Evolutionary conservation across 2,797 vertebrate species (phyloP).

Genomic region (Peromyscus attwateri): DNA sequence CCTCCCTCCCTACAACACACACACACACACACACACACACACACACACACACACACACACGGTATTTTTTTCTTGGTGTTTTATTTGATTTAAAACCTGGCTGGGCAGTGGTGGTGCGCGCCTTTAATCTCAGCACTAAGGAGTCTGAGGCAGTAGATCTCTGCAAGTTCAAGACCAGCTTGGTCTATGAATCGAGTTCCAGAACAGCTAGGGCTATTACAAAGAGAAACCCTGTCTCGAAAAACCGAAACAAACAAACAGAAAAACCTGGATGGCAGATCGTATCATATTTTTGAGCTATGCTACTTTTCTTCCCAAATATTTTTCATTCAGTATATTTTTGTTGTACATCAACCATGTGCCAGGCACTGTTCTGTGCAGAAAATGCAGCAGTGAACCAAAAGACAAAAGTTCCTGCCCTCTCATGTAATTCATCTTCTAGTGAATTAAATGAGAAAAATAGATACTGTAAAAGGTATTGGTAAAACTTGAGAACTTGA

Average conservation of each 20-base stretch:
- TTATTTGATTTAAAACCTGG: slow-evolving; percentile 52
- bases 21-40: neutral
- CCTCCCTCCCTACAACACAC: neutral
- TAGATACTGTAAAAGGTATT: neutral
- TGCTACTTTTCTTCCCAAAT: slow-evolving; percentile 56
- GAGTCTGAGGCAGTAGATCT: neutral
- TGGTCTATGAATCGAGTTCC: neutral
- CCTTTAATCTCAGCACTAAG: neutral
- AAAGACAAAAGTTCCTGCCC: neutral
- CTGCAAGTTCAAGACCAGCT: neutral
- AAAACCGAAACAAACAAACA: neutral
- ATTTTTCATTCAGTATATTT: slow-evolving; percentile 40
- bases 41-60: neutral
- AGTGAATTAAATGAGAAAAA: neutral
- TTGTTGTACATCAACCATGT: neutral
- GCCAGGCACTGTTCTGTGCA: neutral
- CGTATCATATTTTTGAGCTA: slow-evolving; percentile 3
- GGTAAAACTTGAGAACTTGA: neutral
- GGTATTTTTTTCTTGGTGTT: slow-evolving; percentile 9
- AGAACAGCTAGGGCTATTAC: neutral
- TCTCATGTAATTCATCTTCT: slow-evolving; percentile 35
- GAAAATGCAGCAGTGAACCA: neutral
- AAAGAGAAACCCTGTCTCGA: neutral
- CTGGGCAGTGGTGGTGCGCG: accelerated
- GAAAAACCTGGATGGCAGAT: slow-evolving; percentile 5